A percentile compares a stretch with the other conserved stretches of the same genome.
These are phyloP conservation scores for Barypeithes pellucidus DNA, from an alignment of 2,888 invertebrate species.

Conservation along the genomic window DNA sequence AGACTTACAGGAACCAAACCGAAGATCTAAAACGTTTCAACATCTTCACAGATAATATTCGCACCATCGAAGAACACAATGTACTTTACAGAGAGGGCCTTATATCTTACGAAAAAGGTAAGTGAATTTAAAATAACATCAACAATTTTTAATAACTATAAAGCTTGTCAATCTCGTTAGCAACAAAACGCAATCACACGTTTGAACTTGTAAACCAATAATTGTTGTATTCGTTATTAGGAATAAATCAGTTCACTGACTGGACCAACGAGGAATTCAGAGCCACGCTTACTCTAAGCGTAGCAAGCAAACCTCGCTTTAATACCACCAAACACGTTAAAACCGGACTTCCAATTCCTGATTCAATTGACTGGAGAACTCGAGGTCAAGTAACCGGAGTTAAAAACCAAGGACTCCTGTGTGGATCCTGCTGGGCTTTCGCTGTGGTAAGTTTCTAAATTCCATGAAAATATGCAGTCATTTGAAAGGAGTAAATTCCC, in stretches of 20 bases:
- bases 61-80: slow-evolving; percentile 51
- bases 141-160: background rate
- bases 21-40: slow-evolving; percentile 53
- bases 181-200: no score
- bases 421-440: slow-evolving; percentile 59
- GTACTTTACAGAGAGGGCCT: slow-evolving; percentile 44
- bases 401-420: slow-evolving; percentile 56
- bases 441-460: slow-evolving; percentile 52
- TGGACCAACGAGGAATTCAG: slow-evolving; percentile 56
- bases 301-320: background rate
- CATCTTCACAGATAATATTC: slow-evolving; percentile 52
- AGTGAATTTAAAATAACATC: slow-evolving; percentile 6
- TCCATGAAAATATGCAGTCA: background rate
- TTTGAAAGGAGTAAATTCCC: no score
- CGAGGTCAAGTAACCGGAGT: slow-evolving; percentile 57
- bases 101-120: slow-evolving; percentile 31
- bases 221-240: slow-evolving; percentile 7
- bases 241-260: slow-evolving; percentile 57
- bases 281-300: slow-evolving; percentile 33
- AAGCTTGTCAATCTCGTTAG: background rate
- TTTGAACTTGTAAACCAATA: background rate
- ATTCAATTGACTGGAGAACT: slow-evolving; percentile 58
- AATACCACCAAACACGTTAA: slow-evolving; percentile 13
- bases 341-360: slow-evolving; percentile 45
- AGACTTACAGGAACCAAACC: slow-evolving; percentile 46